Evolutionary conservation across 2,797 vertebrate genomes (phyloP), one percentile per base, ranked within the genome.

Genomic region (Catharus ustulatus): DNA sequence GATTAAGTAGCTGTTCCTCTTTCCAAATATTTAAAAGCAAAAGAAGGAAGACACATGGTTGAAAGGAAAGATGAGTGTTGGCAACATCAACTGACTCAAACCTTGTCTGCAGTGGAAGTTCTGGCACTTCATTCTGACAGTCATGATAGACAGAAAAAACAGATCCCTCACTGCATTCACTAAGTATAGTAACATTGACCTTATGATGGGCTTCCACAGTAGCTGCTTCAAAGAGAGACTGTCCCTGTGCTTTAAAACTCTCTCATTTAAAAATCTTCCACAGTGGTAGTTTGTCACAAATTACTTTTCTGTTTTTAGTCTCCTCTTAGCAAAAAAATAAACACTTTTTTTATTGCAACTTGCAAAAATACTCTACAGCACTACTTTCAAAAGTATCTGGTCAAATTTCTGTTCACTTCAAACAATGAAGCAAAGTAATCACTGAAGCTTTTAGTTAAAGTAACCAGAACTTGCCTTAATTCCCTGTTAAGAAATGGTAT

Each of bases 1-100:
- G 20, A 84, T 51, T 62, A 87, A 62, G 48, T 22, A 79, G 51
- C 16, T 81, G 27, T 16, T 88, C 12, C 23, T 51, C 32, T 52
- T 90, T 84, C 30, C 58, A 93, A 89, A 69, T 62, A 78, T 52
- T 87, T 73, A 55, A 30, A 88, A 75, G 49, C 29, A 90, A 90
- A 92, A 45, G 62, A 46, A 90, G 27, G 19, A 59, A 67, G 55
- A 72, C 14, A 36, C 19, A 19, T 23, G 49, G 30, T 55, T 84
- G 72, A 83, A 84, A 94, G 24, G 30, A 54, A 81, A 88, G 49
- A 90, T 22, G 8, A 20, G 6, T 40, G 15, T 8, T 80, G 52
- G 72, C 49, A 94, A 68, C 24, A 81, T 49, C 62, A 71, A 58
- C 13, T 67, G 38, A 90, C 27, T 77, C 73, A 81, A 81, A 81